Evolutionary conservation across 2,888 invertebrate genomes (phyloP).

Genomic region (Thumatha senex): DNA sequence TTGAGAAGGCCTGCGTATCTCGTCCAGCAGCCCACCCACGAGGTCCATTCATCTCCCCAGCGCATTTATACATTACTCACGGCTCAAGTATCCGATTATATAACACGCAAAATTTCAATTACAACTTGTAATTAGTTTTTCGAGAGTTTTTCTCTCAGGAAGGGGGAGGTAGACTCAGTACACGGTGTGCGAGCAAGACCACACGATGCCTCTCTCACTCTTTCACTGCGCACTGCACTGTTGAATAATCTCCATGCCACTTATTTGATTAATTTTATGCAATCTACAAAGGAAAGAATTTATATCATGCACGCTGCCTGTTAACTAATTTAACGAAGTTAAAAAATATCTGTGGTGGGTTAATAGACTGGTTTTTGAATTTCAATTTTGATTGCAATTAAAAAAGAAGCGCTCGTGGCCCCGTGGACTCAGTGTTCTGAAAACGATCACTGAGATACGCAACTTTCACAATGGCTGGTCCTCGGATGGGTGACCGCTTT

Average conservation of each 20-base stretch:
- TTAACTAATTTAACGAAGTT: conserved; percentile 73
- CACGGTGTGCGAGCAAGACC: conserved; percentile 55
- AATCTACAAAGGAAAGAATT: conserved; percentile 77
- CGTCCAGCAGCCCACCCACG: conserved; percentile 56
- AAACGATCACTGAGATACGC: no score
- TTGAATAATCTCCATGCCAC: conserved; percentile 79
- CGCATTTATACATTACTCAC: conserved; percentile 83
- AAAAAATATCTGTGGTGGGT: neutral
- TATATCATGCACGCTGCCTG: conserved; percentile 68
- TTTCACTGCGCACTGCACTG: conserved; percentile 59
- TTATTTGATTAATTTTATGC: conserved; percentile 83
- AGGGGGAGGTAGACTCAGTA: conserved; percentile 68
- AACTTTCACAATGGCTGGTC: no score
- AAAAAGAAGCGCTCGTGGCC: no score
- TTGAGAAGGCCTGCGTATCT: conserved; percentile 63
- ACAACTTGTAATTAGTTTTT: conserved; percentile 85
- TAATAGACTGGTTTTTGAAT: neutral
- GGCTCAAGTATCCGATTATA: conserved; percentile 84
- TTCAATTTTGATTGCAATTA: neutral
- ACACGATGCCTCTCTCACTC: conserved; percentile 37
- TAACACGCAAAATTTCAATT: conserved; percentile 85
- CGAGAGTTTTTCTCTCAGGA: conserved; percentile 84
- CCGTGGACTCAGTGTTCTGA: no score
- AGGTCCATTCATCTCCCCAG: conserved; percentile 75
- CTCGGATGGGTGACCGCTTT: no score